These are phyloP conservation scores for Trichogramma dendrolimi DNA, from an alignment of 2,888 invertebrate species.

Conservation along the genomic window DNA sequence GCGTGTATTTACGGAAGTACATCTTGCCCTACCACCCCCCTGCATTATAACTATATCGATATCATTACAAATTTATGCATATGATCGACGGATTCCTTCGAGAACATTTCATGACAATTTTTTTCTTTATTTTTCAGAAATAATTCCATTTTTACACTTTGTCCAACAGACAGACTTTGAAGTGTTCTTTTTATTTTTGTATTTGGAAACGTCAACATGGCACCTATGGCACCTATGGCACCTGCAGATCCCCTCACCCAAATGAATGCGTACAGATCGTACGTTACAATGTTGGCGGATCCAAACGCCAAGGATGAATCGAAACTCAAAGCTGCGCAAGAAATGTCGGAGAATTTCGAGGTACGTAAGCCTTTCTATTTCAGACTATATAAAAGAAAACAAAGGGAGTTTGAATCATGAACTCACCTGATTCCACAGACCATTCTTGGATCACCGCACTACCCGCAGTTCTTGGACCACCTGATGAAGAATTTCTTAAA, in stretches of 20 bases:
- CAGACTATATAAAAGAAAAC: neutral
- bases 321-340: conserved; percentile 91
- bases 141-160: too few relatives aligned
- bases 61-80: too few relatives aligned
- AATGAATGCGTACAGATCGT: conserved; percentile 81
- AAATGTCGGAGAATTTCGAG: conserved; percentile 95
- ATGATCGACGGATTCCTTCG: too few relatives aligned
- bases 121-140: too few relatives aligned
- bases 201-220: too few relatives aligned
- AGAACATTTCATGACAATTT: too few relatives aligned
- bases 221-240: conserved; percentile 36
- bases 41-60: too few relatives aligned
- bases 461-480: conserved; percentile 84
- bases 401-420: neutral
- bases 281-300: conserved; percentile 85
- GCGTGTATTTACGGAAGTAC: too few relatives aligned
- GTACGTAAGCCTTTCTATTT: conserved; percentile 52
- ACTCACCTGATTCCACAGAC: conserved; percentile 55
- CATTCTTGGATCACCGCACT: conserved; percentile 82
- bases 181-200: too few relatives aligned
- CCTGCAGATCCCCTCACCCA: conserved; percentile 56
- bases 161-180: too few relatives aligned
- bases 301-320: conserved; percentile 86
- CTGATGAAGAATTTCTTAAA: conserved; percentile 87
- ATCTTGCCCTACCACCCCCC: too few relatives aligned